phyloP scores from a whole-genome alignment of 1,140 invertebrate genomes.

The Drosophila nikananu region DNA sequence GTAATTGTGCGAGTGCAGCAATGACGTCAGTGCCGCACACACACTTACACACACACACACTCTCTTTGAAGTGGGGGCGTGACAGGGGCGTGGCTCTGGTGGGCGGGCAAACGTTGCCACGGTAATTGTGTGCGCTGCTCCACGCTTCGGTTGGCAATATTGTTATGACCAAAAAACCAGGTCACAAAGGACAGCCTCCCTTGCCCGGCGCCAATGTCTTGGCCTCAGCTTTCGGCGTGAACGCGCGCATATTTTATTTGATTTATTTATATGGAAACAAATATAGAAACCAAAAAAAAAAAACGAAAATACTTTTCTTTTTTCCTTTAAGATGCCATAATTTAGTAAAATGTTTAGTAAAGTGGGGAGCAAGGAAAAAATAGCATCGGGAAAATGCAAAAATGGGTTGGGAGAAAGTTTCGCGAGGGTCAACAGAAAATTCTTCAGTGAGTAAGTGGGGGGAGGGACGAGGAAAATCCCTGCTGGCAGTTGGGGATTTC shows the following conservation, averaged over 20 bases:
- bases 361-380: conserved; percentile 23
- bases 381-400: conserved; percentile 7
- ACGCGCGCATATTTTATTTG: conserved; percentile 82
- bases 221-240: conserved; percentile 63
- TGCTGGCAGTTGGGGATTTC: conserved; percentile 63
- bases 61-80: conserved; percentile 13
- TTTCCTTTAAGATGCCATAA: conserved; percentile 52
- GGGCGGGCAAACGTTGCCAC: conserved; percentile 65
- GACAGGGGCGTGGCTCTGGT: conserved; percentile 20
- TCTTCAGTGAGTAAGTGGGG: neutral
- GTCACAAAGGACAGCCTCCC: conserved; percentile 72
- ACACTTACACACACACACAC: conserved; percentile 29
- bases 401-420: neutral
- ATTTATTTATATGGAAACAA: conserved; percentile 69
- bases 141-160: conserved; percentile 83
- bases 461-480: conserved; percentile 26
- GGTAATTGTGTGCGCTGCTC: conserved; percentile 81
- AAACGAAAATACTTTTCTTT: neutral
- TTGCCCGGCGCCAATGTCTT: conserved; percentile 25
- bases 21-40: conserved; percentile 67
- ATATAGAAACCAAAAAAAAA: no score
- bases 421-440: conserved; percentile 6
- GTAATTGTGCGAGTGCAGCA: conserved; percentile 80
- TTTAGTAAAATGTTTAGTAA: conserved; percentile 60
- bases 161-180: conserved; percentile 84